Evolutionary conservation across 2,113 vertebrate genomes (phyloP), one percentile per base, ranked within the genome.

Genomic region (Pomatostomus ruficeps): DNA sequence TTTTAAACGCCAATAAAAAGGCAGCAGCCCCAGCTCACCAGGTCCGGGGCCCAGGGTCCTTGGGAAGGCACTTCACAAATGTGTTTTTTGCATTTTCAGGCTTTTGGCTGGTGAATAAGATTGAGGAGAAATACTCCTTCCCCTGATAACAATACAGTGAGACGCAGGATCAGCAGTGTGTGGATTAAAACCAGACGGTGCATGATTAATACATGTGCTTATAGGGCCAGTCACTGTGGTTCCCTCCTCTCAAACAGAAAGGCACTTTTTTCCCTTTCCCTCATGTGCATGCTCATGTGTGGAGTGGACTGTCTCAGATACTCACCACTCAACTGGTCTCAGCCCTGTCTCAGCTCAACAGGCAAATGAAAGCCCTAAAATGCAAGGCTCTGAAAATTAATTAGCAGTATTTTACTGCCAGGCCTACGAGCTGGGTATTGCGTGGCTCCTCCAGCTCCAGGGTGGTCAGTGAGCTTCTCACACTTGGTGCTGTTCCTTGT

Each of bases 101-200:
- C 94, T 98, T 98, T 98, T 98, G 98, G 97, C 98, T 97, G 95
- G 96, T 97, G 97, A 97, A 95, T 97, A 97, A 98, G 97, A 98
- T 97, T 98, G 97, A 97, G 93, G 97, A 98, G 97, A 98, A 98
- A 97, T 97, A 96, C 95, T 98, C 96, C 97, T 98, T 98, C 97
- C 97, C 98, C 96, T 97, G 97, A 97, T 98, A 98, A 98, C 98
- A 97, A 96, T 98, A 97, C 98, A 97, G 97, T 96, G 97, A 98
- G 97, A 98, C 97, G 97, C 98, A 97, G 97, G 97, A 98, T 97
- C 97, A 98, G 98, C 97, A 98, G 96, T 66, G 58, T 96, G 97
- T 97, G 98, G 98, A 98, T 98, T 98, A 98, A 98, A 98, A 98
- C 98, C 98, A 98, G 98, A 98, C 98, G 97, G 96, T 96, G 97